Evolutionary conservation across 2,888 invertebrate species (phyloP), one percentile per base, ranked within the genome.

Genomic region (Chrysopilus asiliformis): DNA sequence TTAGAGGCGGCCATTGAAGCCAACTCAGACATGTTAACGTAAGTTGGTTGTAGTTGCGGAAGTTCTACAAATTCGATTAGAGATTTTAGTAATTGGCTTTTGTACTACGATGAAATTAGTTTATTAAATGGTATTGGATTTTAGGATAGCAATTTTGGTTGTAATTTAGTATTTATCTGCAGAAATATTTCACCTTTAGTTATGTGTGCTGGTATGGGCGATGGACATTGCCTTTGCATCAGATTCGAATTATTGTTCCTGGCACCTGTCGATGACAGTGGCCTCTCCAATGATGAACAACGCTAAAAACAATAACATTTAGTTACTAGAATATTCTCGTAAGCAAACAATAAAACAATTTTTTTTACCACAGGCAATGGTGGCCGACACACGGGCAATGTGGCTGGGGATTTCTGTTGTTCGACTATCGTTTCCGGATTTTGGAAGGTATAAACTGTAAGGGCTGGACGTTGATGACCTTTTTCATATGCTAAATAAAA

Each of bases 21-120:
- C 56, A 89, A 64, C 59, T 90, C 89, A 45, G 85, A 84, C 86
- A 87, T 86, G 59, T 90, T 90, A 52, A 87, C 87, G 64, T 90
- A 90, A 53, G 87, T 74, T 16, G 89, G 89, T 63, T 80, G 79
- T 28, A 51, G 53, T 41, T 46, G 45, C 13, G 47, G 32, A 25
- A 47, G 45, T 37, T 50, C 50, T 45, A 37, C 15, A 41, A 44
- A 32, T 27, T n/a, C n/a, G n/a, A n/a, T n/a, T n/a, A n/a, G n/a
- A n/a, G n/a, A n/a, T n/a, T n/a, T n/a, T n/a, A n/a, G n/a, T n/a
- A n/a, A n/a, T n/a, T n/a, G n/a, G n/a, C n/a, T n/a, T n/a, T n/a
- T n/a, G n/a, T n/a, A n/a, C n/a, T n/a, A n/a, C n/a, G n/a, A n/a
- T n/a, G n/a, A n/a, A n/a, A n/a, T n/a, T n/a, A n/a, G n/a, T n/a